These are phyloP conservation scores for Onychostruthus taczanowskii DNA, from an alignment of 2,113 vertebrate species.

Conservation along the genomic window DNA sequence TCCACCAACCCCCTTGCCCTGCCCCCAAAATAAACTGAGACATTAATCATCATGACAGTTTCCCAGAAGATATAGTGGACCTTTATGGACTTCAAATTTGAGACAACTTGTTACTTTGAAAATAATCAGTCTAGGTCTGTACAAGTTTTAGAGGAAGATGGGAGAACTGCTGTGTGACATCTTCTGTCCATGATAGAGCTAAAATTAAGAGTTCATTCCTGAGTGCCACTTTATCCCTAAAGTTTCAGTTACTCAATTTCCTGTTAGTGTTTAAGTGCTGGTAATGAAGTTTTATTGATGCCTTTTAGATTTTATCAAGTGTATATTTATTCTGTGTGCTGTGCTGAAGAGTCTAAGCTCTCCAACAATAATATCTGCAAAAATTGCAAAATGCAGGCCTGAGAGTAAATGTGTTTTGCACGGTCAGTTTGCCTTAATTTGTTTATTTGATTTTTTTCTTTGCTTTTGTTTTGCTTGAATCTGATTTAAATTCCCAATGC, in stretches of 20 bases:
- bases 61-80: not conserved
- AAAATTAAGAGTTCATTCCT: not conserved
- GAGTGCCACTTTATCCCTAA: not conserved
- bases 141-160: not conserved
- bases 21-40: not conserved
- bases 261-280: not conserved
- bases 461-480: not conserved
- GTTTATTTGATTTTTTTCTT: not conserved
- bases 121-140: not conserved
- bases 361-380: not conserved
- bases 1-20: not conserved
- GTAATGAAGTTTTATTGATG: not conserved
- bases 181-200: not conserved
- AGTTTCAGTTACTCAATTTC: not conserved
- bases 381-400: not conserved
- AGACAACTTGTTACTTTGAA: not conserved
- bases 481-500: not conserved
- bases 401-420: not conserved
- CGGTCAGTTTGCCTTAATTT: not conserved
- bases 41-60: not conserved
- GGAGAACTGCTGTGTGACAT: not conserved
- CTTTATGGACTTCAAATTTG: not conserved
- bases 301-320: not conserved
- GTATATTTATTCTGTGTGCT: not conserved
- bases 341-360: not conserved